Conservation (phyloP, 2,113 vertebrate genomes). For the Grantiella picta region DNA sequence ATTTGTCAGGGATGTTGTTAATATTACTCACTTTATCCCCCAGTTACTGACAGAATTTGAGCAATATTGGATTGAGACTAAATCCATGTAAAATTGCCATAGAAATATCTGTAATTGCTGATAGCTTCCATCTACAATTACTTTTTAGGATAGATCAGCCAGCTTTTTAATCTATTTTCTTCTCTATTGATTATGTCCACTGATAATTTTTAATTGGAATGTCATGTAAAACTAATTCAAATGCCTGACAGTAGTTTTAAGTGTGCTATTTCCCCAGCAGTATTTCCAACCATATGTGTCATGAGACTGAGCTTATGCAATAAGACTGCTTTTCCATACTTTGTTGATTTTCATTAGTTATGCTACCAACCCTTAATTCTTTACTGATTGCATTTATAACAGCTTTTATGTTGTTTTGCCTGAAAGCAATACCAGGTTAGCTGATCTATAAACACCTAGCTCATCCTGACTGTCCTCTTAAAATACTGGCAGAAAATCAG, state of each 20-base stretch:
- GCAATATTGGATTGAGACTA: background rate
- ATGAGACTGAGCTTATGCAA: background rate
- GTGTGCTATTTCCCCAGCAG: background rate
- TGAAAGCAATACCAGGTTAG: background rate
- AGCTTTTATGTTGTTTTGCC: background rate
- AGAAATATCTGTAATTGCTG: background rate
- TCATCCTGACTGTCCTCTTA: background rate
- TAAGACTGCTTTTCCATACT: background rate
- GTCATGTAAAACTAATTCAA: conserved; percentile 27
- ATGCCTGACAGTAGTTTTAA: background rate
- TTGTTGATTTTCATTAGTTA: background rate
- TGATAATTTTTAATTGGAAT: conserved; percentile 50
- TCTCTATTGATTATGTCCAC: background rate
- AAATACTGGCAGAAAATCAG: conserved; percentile 6
- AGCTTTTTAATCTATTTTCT: conserved; percentile 21
- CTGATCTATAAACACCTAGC: background rate
- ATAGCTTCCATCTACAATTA: conserved; percentile 7
- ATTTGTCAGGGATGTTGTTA: background rate
- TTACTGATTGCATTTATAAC: background rate
- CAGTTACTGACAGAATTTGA: background rate
- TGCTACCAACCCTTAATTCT: background rate
- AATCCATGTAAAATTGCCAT: background rate
- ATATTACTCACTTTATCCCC: background rate
- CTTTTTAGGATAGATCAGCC: background rate
- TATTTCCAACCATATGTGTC: background rate